These are phyloP conservation scores for Geotrypetes seraphini DNA, from an alignment of 2,797 vertebrate genomes.

Conservation along the genomic window DNA sequence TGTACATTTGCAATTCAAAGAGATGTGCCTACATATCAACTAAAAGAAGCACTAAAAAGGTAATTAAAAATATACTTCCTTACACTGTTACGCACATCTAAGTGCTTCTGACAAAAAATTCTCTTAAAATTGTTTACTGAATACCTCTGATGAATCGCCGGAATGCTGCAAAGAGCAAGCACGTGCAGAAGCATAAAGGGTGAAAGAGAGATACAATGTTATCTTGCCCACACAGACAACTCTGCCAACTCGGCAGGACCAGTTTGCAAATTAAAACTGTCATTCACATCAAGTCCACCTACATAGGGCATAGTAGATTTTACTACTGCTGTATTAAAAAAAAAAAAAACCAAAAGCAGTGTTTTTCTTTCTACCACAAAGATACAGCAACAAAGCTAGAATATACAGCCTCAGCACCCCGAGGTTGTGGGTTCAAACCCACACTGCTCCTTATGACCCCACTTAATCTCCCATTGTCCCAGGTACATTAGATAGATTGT, in stretches of 20 bases:
- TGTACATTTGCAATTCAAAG: conserved; percentile 19
- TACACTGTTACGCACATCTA: conserved; percentile 14
- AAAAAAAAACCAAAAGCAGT: no score
- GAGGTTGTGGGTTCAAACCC: no score
- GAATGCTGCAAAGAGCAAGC: not conserved
- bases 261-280: not conserved
- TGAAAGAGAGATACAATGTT: not conserved
- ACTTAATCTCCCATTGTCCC: no score
- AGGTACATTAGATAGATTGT: no score
- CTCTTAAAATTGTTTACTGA: not conserved
- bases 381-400: no score
- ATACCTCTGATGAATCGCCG: not conserved
- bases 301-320: no score
- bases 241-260: not conserved
- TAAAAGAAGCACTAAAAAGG: conserved; percentile 15
- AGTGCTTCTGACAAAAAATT: conserved; percentile 5
- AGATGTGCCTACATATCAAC: conserved; percentile 11
- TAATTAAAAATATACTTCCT: conserved; percentile 26
- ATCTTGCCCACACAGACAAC: not conserved
- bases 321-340: no score
- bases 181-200: not conserved
- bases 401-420: no score
- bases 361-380: no score
- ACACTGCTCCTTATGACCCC: no score
- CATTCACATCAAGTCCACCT: no score